Conservation (phyloP, 1,140 invertebrate genomes). For the Drosophila navojoa region DNA sequence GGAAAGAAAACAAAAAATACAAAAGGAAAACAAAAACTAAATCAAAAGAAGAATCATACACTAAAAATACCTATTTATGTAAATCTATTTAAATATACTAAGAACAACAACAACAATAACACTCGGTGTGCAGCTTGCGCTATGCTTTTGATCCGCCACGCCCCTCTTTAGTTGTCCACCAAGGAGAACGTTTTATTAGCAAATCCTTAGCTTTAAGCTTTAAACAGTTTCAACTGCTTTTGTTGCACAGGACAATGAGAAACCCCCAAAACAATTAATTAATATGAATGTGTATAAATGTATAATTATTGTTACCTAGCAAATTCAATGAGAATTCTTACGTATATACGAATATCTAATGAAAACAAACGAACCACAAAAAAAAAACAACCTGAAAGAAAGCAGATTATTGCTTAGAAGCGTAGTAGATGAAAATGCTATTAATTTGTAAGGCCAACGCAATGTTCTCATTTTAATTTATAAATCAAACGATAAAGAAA, state of each 20-base stretch:
- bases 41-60: conserved; percentile 30
- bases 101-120: conserved; percentile 34
- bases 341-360: conserved; percentile 7
- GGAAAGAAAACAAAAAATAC: conserved; percentile 74
- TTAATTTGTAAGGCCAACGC: conserved; percentile 81
- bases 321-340: conserved; percentile 42
- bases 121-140: conserved; percentile 67
- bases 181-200: conserved; percentile 54
- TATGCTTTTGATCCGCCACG: conserved; percentile 55
- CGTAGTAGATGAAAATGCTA: conserved; percentile 72
- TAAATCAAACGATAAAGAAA: conserved; percentile 62
- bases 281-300: conserved; percentile 28
- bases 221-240: conserved; percentile 50
- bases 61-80: conserved; percentile 47
- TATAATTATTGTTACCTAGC: conserved; percentile 49
- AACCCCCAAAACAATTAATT: conserved; percentile 40
- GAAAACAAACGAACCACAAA: conserved; percentile 6
- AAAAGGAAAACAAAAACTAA: conserved; percentile 37
- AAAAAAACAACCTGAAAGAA: conserved; percentile 17
- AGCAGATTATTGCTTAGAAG: conserved; percentile 41
- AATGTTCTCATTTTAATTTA: conserved; percentile 83
- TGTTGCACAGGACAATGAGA: conserved; percentile 35
- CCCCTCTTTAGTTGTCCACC: conserved; percentile 53
- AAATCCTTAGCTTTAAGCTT: conserved; percentile 71
- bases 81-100: conserved; percentile 48